Conservation (phyloP, 2,888 invertebrate genomes). For the Orthosia incerta region DNA sequence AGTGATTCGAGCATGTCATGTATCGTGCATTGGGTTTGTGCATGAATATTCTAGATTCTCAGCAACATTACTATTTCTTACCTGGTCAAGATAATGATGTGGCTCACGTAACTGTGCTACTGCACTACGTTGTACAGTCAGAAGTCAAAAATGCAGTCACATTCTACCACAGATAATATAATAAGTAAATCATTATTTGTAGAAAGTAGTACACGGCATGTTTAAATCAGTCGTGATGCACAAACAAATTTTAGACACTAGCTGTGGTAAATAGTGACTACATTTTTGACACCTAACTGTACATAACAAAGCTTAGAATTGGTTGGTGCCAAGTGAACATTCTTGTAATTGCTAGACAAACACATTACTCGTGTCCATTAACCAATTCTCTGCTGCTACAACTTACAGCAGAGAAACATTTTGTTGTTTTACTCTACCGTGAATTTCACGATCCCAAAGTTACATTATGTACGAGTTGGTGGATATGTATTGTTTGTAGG, state of each 20-base stretch:
- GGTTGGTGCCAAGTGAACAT: constrained; percentile 26
- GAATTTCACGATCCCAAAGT: neutral
- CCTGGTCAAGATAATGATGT: no score
- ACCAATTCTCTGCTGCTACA: constrained; percentile 32
- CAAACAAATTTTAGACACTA: neutral
- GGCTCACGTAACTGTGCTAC: no score
- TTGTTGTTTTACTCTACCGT: constrained; percentile 26
- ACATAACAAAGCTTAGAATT: constrained; percentile 16
- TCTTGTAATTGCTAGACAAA: constrained; percentile 35
- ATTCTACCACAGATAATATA: no score
- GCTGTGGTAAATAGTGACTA: neutral
- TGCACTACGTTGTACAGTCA: neutral
- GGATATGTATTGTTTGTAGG: neutral
- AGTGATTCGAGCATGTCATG: constrained; percentile 8
- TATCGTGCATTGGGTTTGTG: constrained; percentile 22
- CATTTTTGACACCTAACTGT: neutral
- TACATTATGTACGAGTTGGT: neutral
- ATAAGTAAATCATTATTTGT: no score
- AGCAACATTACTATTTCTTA: no score
- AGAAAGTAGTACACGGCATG: no score
- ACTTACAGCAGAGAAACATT: constrained; percentile 1
- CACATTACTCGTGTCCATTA: constrained; percentile 39
- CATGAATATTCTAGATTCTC: constrained; percentile 25
- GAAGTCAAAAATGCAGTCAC: no score
- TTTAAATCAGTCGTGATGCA: neutral